Base-by-base conservation (phyloP, 2,797 vertebrate genomes). In the Halcyon badia region DNA sequence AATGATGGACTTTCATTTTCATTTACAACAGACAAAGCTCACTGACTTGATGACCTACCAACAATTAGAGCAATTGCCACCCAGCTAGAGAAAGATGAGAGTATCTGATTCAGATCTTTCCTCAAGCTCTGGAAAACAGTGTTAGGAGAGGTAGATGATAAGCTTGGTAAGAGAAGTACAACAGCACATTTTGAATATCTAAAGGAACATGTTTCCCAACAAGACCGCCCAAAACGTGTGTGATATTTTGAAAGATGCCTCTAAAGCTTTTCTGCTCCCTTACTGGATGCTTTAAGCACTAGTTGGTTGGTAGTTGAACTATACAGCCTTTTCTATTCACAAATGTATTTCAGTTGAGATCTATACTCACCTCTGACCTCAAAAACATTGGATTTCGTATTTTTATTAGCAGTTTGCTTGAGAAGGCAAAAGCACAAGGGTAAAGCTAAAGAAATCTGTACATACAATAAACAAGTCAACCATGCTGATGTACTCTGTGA, bases 1-100 rank as follows among this genome's bases (percentile, higher is more conserved):
- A 94, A 81, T 35, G 54, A 16, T 14, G 75, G 25, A 82, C n/a
- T 83, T 93, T 96, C 42, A 11, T 52, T 83, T 97, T 85, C 87
- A 26, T 41, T 80, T 35, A 91, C 94, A 94, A 91, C 25, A 73
- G 94, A 35, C 66, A 51, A 57, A 8, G 41, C 58, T 85, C 83
- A 82, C 83, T 57, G 70, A 88, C 87, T 89, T 81, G 37, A 14
- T 13, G 68, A 84, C 61, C 78, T 21, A 35, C 77, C n/a, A 12
- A 42, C 41, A 82, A 30, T 39, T 71, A 87, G 86, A 87, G 69
- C 85, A 80, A 79, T 54, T 60, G 90, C 89, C 65, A 19, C 70
- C 88, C 92, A 94, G 89, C 95, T 87, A 88, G 6, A 10, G 61
- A 71, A 33, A 73, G 58, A 68, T 4, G 31, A 86, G 62, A 46